These are phyloP conservation scores for Falcaria lacertinaria DNA, from an alignment of 2,888 invertebrate genomes.

Conservation along the genomic window DNA sequence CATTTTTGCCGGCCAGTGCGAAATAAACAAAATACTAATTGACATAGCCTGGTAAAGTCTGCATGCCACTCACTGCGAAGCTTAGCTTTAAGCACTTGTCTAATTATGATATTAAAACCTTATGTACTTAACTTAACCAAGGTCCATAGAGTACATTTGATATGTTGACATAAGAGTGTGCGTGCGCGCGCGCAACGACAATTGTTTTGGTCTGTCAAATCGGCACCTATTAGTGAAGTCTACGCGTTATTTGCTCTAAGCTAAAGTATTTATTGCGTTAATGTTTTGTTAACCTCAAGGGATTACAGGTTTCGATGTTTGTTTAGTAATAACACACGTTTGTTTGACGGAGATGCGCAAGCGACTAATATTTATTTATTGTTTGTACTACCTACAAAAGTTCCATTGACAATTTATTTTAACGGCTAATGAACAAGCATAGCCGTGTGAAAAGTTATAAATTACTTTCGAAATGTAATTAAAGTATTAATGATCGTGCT, in stretches of 20 bases:
- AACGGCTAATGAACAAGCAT: background rate
- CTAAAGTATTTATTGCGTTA: conserved; percentile 69
- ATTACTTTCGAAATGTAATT: background rate
- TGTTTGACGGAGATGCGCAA: conserved; percentile 43
- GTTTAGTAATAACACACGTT: conserved; percentile 68
- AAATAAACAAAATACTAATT: no score
- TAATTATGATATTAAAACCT: conserved; percentile 18
- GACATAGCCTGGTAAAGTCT: no score
- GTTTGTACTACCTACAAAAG: conserved; percentile 10
- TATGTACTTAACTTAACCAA: conserved; percentile 24
- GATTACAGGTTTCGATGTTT: conserved; percentile 71
- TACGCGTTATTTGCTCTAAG: conserved; percentile 51
- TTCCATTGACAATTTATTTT: background rate
- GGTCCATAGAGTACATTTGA: conserved; percentile 38
- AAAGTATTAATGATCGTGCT: background rate
- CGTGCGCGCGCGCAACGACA: conserved; percentile 42
- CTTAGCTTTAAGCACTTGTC: conserved; percentile 5
- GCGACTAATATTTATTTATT: conserved; percentile 26
- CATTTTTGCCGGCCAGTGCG: background rate
- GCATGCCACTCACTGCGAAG: background rate
- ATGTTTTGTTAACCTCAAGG: conserved; percentile 75
- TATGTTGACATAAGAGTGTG: conserved; percentile 49
- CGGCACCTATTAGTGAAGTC: conserved; percentile 65
- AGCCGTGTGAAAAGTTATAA: background rate
- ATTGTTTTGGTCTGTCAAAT: conserved; percentile 61